Base-by-base conservation (phyloP, 35 echinoderm and acorn worm species). In the Ophiothrix spiculata region DNA sequence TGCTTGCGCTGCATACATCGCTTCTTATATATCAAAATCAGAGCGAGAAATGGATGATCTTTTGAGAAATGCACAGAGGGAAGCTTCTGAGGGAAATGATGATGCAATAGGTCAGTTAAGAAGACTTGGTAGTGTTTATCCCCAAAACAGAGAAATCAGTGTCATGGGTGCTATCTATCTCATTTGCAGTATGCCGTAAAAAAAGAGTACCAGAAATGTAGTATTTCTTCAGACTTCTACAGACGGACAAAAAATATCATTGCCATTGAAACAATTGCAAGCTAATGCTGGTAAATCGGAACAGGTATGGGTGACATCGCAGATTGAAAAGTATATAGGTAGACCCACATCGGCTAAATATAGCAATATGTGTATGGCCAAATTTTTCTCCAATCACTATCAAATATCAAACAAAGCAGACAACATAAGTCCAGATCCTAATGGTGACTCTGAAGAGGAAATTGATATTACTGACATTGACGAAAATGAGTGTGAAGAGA, bases 1-100 rank as follows among this genome's bases (percentile, higher is more conserved):
- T 80, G 75, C 36, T 31, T n/a, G n/a, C n/a, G 69, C 86, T 34
- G 8, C 29, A 25, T n/a, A n/a, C n/a, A n/a, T 86, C 28, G 56
- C 29, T 1, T 94, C 92, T 0, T 94, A 94, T 25, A 94, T 94
- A 19, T 40, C 73, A 21, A 93, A 93, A 35, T 32, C 91, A 81
- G 91, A 90, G 38, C 19, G 87, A 75, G 91, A 90, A 86, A 94
- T 90, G 92, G 80, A 88, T 33, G 28, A 33, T 32, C 42, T 91
- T 4, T 74, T 95, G 31, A 40, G 54, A 36, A 40, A 87, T 39
- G 84, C 93, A 29, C 77, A 81, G 41, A 28, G 19, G 76, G 90
- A 92, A 84, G 83, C 69, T 35, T 49, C 56, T 40, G 32, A 91
- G 75, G 93, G 93, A 64, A 93, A 93, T 84, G 63, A 80, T 40